Base-by-base conservation (phyloP, 2,888 invertebrate species). In the Abrostola triplasia region DNA sequence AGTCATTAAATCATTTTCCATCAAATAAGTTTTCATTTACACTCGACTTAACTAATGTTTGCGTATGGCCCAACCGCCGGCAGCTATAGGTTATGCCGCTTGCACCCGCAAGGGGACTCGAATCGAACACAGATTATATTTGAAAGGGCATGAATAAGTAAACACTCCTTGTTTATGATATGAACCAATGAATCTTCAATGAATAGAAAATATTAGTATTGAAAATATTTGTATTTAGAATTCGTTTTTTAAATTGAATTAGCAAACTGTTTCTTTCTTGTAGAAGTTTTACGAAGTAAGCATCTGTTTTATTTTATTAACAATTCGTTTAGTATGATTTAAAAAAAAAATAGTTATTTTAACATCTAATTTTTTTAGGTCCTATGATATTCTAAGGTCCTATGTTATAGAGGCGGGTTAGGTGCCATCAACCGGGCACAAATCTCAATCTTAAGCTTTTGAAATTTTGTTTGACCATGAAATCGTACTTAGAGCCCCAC, bases 21-120 rank as follows among this genome's bases (percentile, higher is more conserved):
- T 74, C 76, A 77, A 81, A 81, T 85, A 81, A 78, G 79, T 76
- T 79, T 80, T 78, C 76, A 77, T 78, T 83, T 73, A 78, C 76
- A 78, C 74, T 73, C 61, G 70, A 73, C 60, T 80, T 71, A 69
- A 67, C 70, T 74, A 65, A 73, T 80, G 80, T 82, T 74, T 77
- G 73, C 76, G 67, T 79, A 74, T 67, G 74, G 64, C 58, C 66
- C 60, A 52, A 64, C 73, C 73, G 59, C 64, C 69, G 64, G 52
- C 42, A 52, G 62, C 70, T 70, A 73, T 68, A 73, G 68, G 70
- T 68, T 77, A 69, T 73, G 68, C 69, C 68, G 59, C 61, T 70
- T 62, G 47, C 64, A 55, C 57, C 49, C 50, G 42, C 54, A 36
- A 64, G 63, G 64, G 65, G 67, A 61, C 48, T 62, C 37, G 64